Evolutionary conservation across 2,113 vertebrate genomes (phyloP), one percentile per base, ranked within the genome.

Genomic region (Rousettus leschenaultii): DNA sequence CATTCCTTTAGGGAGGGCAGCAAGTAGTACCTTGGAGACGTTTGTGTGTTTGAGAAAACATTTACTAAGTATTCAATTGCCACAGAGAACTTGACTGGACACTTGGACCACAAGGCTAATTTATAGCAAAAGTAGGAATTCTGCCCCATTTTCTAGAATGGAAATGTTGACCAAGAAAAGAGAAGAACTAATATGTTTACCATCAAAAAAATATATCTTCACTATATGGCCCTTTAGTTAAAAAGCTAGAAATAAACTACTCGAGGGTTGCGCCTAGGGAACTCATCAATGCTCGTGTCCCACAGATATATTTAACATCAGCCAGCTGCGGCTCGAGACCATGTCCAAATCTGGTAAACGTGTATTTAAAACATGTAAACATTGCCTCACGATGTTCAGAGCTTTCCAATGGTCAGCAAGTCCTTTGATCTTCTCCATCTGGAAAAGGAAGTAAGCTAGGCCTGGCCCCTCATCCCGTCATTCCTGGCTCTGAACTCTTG

Each of bases 201-300:
- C 19, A 73, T 53, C 6, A 83, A 24, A 21, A 82, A 86, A 68
- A 66, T 15, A 2, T 14, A 97, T 35, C 9, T 94, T 71, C 26
- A 74, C 28, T 53, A 45, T 22, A 75, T n/a, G 33, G 51, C 19
- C 55, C 51, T 77, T 74, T 59, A 73, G 43, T 74, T n/a, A 79
- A 95, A 95, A 91, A 77, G 61, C n/a, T 77, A 59, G 38, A 88
- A 63, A 79, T 22, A 86, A 92, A 83, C 57, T 30, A 51, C 33
- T 11, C 22, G 45, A 80, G 6, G 53, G 3, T 10, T 53, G 40
- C 24, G 16, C 26, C 40, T 51, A 63, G 55, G 35, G 55, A 89
- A 91, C 40, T 14, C 7, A 68, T 51, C 82, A 40, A 35, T 22
- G 16, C 13, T 7, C 2, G 11, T 59, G 82, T 51, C 75, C 35